Evolutionary conservation across 2,113 vertebrate species (phyloP).

Genomic region (Geothlypis trichas): DNA sequence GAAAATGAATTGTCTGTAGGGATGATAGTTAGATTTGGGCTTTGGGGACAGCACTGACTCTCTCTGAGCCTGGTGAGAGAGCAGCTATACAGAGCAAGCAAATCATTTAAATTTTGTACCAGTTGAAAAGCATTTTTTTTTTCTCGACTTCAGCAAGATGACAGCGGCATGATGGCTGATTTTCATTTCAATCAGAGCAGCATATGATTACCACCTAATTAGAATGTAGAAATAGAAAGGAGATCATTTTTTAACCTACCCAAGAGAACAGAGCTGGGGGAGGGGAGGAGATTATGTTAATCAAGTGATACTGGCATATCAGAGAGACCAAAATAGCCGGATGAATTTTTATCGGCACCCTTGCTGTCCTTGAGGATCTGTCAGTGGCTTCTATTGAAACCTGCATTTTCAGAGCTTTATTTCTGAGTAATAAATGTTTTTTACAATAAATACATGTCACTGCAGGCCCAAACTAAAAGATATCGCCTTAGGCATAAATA

Average conservation of each 20-base stretch:
- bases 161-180: slow-evolving; percentile 59
- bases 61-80: slow-evolving; percentile 52
- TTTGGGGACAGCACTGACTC: slow-evolving; percentile 51
- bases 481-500: background rate
- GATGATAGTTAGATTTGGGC: slow-evolving; percentile 64
- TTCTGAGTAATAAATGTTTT: slow-evolving; percentile 34
- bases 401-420: slow-evolving; percentile 35
- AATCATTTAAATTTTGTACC: slow-evolving; percentile 73
- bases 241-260: slow-evolving; percentile 39
- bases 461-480: background rate
- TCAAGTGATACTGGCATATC: slow-evolving; percentile 18
- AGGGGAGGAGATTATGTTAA: slow-evolving; percentile 53
- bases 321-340: slow-evolving; percentile 42
- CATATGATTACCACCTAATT: slow-evolving; percentile 59
- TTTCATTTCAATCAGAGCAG: slow-evolving; percentile 66
- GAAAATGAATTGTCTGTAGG: slow-evolving; percentile 74
- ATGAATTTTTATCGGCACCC: slow-evolving; percentile 24
- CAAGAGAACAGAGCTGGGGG: slow-evolving; percentile 34
- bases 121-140: slow-evolving; percentile 45
- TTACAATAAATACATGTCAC: slow-evolving; percentile 36
- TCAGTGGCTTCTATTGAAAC: slow-evolving; percentile 17
- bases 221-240: slow-evolving; percentile 57
- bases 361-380: slow-evolving; percentile 26
- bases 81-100: slow-evolving; percentile 30
- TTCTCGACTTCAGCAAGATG: slow-evolving; percentile 52